A percentile compares a stretch with the other conserved stretches of the same genome.
phyloP scores from a whole-genome alignment of 2,113 vertebrate species.

The Podarcis muralis region DNA sequence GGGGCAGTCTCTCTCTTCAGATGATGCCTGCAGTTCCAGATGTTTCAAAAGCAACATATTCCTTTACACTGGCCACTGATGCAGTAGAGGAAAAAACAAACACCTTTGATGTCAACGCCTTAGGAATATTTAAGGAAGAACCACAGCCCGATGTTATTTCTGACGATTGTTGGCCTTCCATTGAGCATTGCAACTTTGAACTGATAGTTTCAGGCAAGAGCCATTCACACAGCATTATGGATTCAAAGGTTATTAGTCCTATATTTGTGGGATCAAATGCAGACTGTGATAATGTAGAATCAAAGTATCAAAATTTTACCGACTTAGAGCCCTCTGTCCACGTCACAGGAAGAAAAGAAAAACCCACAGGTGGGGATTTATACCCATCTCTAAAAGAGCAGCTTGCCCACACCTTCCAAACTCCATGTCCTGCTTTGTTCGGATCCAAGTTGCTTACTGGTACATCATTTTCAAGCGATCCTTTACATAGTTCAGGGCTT shows the following conservation, averaged over 20 bases:
- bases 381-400: neutral
- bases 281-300: neutral
- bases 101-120: slow-evolving; percentile 13
- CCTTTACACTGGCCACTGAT: neutral
- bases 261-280: neutral
- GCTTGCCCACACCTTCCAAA: slow-evolving; percentile 6
- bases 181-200: slow-evolving; percentile 6
- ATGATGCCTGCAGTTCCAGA: neutral
- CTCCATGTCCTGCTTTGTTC: neutral
- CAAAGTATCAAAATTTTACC: neutral
- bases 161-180: neutral
- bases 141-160: neutral
- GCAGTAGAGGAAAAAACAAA: neutral
- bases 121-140: slow-evolving; percentile 23
- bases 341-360: neutral
- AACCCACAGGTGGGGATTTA: neutral
- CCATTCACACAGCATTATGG: neutral
- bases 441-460: slow-evolving; percentile 18
- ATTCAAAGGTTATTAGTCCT: slow-evolving; percentile 11
- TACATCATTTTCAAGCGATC: neutral
- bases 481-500: neutral
- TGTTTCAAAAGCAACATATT: slow-evolving; percentile 6
- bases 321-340: neutral
- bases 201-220: slow-evolving; percentile 8
- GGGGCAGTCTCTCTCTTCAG: slow-evolving; percentile 3